These are phyloP conservation scores for Channa striata DNA, from an alignment of 2,797 vertebrate genomes.

Conservation along the genomic window DNA sequence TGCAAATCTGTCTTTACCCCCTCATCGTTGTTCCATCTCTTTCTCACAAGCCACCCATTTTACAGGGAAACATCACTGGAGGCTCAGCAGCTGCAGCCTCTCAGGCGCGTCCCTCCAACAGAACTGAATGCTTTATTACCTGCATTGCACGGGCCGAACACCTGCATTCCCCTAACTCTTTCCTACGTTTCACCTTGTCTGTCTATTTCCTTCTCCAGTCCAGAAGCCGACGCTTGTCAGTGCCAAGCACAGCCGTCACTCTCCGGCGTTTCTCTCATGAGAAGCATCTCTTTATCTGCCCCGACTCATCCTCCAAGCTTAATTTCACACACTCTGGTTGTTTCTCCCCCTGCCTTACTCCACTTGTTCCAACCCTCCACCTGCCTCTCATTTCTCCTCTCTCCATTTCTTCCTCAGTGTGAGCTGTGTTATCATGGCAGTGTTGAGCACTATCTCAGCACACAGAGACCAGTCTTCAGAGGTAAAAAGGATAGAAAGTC, in stretches of 20 bases:
- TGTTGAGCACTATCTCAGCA: constrained; percentile 36
- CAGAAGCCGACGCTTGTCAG: constrained; percentile 66
- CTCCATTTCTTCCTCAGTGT: not conserved
- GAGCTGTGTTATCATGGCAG: constrained; percentile 51
- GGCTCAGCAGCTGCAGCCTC: constrained; percentile 49
- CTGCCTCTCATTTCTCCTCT: not conserved
- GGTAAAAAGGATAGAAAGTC: not conserved
- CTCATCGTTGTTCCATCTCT: constrained; percentile 4
- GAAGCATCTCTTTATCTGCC: constrained; percentile 31
- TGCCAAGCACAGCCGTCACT: constrained; percentile 37
- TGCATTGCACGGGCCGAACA: constrained; percentile 71
- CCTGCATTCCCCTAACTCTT: constrained; percentile 70
- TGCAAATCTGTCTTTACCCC: constrained; percentile 7
- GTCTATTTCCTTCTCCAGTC: constrained; percentile 34
- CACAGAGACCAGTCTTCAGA: constrained; percentile 29
- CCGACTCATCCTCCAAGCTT: constrained; percentile 31
- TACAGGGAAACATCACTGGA: not conserved
- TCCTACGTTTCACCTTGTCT: constrained; percentile 15
- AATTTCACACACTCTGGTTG: constrained; percentile 37
- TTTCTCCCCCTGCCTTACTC: constrained; percentile 14
- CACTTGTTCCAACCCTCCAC: constrained; percentile 4
- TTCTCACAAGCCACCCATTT: constrained; percentile 35
- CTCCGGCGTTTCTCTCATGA: constrained; percentile 39
- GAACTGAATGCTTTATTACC: constrained; percentile 77
- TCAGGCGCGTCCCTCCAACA: constrained; percentile 63